Conservation (phyloP, 2,888 invertebrate species). For the Herminia tarsipennalis region DNA sequence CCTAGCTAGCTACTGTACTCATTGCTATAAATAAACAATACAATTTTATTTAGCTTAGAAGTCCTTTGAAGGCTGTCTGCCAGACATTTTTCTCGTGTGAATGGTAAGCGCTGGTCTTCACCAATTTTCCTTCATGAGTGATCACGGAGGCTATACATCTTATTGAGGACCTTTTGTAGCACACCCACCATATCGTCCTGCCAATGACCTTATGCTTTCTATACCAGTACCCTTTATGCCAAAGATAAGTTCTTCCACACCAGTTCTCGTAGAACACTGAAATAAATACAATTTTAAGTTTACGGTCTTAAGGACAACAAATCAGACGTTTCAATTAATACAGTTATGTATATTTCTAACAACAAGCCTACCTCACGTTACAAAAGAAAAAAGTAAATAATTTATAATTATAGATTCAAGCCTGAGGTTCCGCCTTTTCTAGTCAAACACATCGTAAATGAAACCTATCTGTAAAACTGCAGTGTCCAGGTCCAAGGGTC, state of each 20-base stretch:
- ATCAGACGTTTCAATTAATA: no score
- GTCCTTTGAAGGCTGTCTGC: conserved; percentile 35
- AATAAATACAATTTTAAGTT: conserved; percentile 5
- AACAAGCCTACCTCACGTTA: no score
- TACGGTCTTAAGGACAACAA: no score
- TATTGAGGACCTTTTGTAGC: conserved; percentile 46
- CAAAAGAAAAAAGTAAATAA: no score
- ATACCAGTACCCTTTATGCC: conserved; percentile 44
- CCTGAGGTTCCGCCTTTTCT: no score
- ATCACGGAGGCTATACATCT: conserved; percentile 48
- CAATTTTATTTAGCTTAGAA: conserved; percentile 20
- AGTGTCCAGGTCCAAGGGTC: no score
- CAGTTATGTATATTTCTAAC: no score
- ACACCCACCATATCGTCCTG: conserved; percentile 52
- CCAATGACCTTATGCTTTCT: conserved; percentile 42
- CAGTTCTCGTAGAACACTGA: conserved; percentile 42
- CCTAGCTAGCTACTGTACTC: neutral
- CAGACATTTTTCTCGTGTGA: conserved; percentile 40
- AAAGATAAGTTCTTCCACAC: conserved; percentile 36
- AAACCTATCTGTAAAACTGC: no score
- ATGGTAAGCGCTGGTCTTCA: conserved; percentile 39
- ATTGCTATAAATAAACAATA: neutral
- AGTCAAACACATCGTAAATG: no score
- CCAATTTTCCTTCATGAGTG: conserved; percentile 40
- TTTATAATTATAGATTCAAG: no score